Conservation (phyloP, 2,113 vertebrate species). For the Eulacestoma nigropectus region DNA sequence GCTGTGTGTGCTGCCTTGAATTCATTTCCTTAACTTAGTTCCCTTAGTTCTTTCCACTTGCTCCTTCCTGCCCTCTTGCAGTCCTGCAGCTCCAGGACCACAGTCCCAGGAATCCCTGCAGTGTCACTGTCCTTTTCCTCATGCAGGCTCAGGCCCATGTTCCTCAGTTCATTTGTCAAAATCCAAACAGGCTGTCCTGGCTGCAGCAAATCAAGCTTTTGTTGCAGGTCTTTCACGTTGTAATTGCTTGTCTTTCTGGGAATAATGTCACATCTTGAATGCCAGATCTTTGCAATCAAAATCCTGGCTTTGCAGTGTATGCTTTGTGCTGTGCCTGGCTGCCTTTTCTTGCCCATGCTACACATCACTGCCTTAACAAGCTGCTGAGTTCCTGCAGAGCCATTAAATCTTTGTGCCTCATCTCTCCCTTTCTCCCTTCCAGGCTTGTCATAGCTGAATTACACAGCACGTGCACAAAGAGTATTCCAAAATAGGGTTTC, state of each 20-base stretch:
- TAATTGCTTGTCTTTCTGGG: not conserved
- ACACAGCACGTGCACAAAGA: not conserved
- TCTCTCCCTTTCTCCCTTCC: not conserved
- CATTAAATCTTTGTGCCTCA: not conserved
- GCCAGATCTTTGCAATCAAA: not conserved
- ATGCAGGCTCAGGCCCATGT: not conserved
- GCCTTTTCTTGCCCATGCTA: not conserved
- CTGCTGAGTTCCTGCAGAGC: not conserved
- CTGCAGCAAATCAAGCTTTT: not conserved
- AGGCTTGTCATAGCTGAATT: not conserved
- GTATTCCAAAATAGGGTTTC: not conserved
- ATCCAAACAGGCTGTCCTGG: not conserved
- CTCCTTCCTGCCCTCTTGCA: not conserved
- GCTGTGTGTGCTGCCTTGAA: not conserved
- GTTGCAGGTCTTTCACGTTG: not conserved
- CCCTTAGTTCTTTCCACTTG: not conserved
- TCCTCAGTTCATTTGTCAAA: not conserved
- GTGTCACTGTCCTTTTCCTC: not conserved
- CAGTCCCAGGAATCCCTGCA: not conserved
- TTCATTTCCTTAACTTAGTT: not conserved
- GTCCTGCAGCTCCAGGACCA: not conserved
- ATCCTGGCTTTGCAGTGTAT: rapidly evolving
- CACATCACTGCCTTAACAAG: not conserved
- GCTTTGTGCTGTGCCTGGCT: not conserved
- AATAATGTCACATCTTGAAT: not conserved